Evolutionary conservation across 2,888 invertebrate genomes (phyloP), one percentile per base, ranked within the genome.

Genomic region (Lamellibrachia satsuma): DNA sequence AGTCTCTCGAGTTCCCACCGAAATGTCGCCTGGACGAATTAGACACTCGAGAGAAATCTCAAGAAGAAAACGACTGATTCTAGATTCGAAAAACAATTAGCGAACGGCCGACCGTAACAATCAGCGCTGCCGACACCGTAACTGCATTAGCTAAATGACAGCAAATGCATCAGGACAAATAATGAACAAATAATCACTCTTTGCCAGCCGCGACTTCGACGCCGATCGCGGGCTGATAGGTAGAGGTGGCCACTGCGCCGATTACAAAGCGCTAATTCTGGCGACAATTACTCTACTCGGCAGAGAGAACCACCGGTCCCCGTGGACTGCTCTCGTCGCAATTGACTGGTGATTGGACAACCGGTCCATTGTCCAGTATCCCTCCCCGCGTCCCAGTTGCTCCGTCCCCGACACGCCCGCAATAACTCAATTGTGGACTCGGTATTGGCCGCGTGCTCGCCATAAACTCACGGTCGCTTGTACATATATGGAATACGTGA

Each of bases 41-140:
- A 75, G n/a, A 75, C 75, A 75, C 75, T 75, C 75, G 0, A 22
- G 75, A 75, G 75, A 75, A n/a, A 75, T 75, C 75, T 75, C 22
- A 75, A 75, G 75, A 75, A 75, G 75, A 75, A 75, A 75, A 75
- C 75, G 75, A 75, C 75, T 75, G 75, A 75, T 75, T 75, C 75
- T 75, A 22, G 75, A 75, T 75, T 75, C 75, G 75, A 75, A 75
- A 75, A 75, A 75, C 75, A 75, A 75, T 75, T 75, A 75, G 75
- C 22, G 75, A 75, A 75, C 75, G 75, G 75, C 75, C 15, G 75
- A 75, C 75, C 75, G 75, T 75, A 75, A 75, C 75, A 75, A 75
- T 75, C 75, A 75, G 75, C 75, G 75, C 75, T 75, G 75, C 15
- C 15, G 75, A 75, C 75, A 75, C 6, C 75, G 75, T 75, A 75